A percentile compares a stretch with the other conserved stretches of the same genome.
Conservation (phyloP, 2,113 vertebrate species). For the Ptilonorhynchus violaceus region DNA sequence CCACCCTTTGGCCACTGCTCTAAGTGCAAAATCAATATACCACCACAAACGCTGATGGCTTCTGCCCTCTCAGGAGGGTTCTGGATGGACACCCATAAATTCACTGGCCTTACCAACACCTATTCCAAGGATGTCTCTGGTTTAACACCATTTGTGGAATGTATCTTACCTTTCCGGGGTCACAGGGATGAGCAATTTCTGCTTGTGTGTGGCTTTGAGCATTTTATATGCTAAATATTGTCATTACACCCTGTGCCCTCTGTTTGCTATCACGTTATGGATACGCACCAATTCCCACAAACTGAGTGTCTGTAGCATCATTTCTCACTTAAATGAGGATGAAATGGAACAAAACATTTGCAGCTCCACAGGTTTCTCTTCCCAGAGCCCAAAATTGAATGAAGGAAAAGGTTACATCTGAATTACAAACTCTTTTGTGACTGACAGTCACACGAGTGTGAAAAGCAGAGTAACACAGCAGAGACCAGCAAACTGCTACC, state of each 20-base stretch:
- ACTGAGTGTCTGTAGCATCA: neutral
- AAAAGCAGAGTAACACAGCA: neutral
- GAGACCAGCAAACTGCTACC: neutral
- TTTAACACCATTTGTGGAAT: neutral
- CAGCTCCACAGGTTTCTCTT: neutral
- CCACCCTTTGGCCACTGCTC: slow-evolving; percentile 14
- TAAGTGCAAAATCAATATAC: slow-evolving; percentile 23
- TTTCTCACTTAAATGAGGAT: neutral
- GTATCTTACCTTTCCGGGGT: neutral
- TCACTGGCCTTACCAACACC: neutral
- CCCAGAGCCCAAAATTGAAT: neutral
- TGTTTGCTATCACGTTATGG: rapidly evolving
- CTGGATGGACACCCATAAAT: neutral
- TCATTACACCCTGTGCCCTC: neutral
- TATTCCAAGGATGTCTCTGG: neutral
- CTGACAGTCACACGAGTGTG: neutral
- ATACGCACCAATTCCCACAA: neutral
- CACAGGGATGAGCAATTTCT: neutral
- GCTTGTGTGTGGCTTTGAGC: neutral
- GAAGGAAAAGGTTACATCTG: neutral
- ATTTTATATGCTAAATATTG: neutral
- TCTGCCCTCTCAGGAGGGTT: neutral
- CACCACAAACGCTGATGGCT: neutral
- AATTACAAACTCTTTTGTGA: neutral
- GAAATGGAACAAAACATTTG: neutral